Evolutionary conservation across 2,888 invertebrate species (phyloP).

Genomic region (Automeris io): DNA sequence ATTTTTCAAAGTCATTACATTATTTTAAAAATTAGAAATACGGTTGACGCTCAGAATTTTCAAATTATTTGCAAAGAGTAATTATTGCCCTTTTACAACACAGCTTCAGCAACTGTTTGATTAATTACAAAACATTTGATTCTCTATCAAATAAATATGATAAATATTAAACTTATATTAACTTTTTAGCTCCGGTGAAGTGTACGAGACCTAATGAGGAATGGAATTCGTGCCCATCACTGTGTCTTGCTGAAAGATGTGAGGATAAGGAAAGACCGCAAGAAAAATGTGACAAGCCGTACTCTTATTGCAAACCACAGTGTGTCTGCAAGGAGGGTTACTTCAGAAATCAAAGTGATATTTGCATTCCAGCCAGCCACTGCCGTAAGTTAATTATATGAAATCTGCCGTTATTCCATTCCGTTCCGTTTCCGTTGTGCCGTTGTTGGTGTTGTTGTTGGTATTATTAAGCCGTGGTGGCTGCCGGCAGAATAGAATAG

Average conservation of each 20-base stretch:
- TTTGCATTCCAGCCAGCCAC: constrained; percentile 24
- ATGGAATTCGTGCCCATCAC: constrained; percentile 26
- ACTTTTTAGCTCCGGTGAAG: constrained; percentile 28
- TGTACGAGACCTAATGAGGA: constrained; percentile 37
- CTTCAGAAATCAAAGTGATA: constrained; percentile 18
- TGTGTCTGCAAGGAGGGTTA: constrained; percentile 28
- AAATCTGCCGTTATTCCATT: background rate
- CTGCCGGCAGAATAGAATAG: too few relatives aligned
- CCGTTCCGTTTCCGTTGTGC: too few relatives aligned
- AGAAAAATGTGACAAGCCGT: constrained; percentile 12
- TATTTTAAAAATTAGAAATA: too few relatives aligned
- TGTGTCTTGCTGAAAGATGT: constrained; percentile 29
- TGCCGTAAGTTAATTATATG: constrained; percentile 21
- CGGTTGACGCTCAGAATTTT: too few relatives aligned
- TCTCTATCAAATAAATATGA: constrained; percentile 10
- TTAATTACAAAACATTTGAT: constrained; percentile 16
- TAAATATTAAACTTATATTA: constrained; percentile 5
- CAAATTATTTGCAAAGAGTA: too few relatives aligned
- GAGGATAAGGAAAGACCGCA: constrained; percentile 14
- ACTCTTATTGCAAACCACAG: constrained; percentile 18
- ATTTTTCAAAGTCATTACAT: too few relatives aligned
- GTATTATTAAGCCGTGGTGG: background rate
- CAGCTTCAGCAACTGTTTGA: too few relatives aligned
- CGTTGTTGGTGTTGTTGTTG: background rate
- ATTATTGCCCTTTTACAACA: too few relatives aligned